Evolutionary conservation across 2,888 invertebrate species (phyloP).

Genomic region (Polyommatus iphigenia): DNA sequence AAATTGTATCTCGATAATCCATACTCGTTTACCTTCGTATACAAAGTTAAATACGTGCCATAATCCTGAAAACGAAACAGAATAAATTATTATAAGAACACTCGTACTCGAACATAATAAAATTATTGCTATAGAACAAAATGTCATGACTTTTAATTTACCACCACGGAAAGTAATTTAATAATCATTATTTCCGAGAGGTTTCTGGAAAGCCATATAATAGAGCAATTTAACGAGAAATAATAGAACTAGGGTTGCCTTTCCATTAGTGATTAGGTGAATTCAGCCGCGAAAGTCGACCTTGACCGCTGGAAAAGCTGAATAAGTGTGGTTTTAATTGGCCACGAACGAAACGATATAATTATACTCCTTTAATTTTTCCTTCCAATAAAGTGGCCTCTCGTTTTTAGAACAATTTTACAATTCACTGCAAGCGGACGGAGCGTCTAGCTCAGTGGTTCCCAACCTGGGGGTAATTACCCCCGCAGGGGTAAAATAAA

Average conservation of each 20-base stretch:
- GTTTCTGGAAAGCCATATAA: constrained; percentile 23
- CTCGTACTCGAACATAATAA: not conserved
- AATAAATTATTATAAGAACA: not conserved
- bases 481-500: too few relatives aligned
- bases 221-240: constrained; percentile 21
- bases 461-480: too few relatives aligned
- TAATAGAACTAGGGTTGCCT: constrained; percentile 11
- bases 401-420: constrained; percentile 12
- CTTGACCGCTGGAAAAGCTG: not conserved
- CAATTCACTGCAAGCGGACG: not conserved
- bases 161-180: not conserved
- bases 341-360: not conserved
- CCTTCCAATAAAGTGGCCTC: not conserved
- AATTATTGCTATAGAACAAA: not conserved
- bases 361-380: not conserved
- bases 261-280: constrained; percentile 24
- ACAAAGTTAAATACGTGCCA: too few relatives aligned
- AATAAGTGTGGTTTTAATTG: constrained; percentile 17
- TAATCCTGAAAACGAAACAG: too few relatives aligned
- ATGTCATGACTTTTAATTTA: constrained; percentile 3
- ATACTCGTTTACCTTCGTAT: too few relatives aligned
- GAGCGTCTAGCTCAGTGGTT: not conserved
- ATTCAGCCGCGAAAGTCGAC: constrained; percentile 2
- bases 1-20: too few relatives aligned
- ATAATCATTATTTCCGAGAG: constrained; percentile 21